Base-by-base conservation (phyloP, 1,140 invertebrate genomes). In the Macrocentrus cingulum region DNA sequence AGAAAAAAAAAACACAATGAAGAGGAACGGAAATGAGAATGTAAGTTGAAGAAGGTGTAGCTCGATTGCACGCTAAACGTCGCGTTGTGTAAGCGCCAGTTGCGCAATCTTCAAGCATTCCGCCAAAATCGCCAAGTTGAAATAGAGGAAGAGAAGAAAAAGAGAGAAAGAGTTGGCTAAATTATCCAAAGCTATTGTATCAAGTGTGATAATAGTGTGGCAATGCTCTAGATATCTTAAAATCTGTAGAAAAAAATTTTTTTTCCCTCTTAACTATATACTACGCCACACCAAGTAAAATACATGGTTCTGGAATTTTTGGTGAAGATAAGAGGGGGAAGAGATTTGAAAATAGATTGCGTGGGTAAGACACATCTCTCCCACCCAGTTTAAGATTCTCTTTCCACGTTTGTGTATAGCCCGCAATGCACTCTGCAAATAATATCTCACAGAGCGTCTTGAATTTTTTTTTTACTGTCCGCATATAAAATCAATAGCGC, bases 261-360 rank as follows among this genome's bases (percentile, higher is more conserved):
- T n/a, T n/a, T n/a, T n/a, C n/a, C n/a, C n/a, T n/a, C n/a, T n/a
- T n/a, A n/a, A n/a, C n/a, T n/a, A n/a, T n/a, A n/a, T n/a, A n/a
- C n/a, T n/a, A n/a, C n/a, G n/a, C n/a, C n/a, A n/a, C n/a, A n/a
- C n/a, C 25, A 46, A 2, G 18, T 13, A 13, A 46, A 7, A 20
- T 20, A 2, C 18, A 46, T 46, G 19, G 18, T 18, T n/a, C 41
- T 2, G 15, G 2, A 11, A 20, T 22, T 46, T 46, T 46, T 23
- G 18, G 20, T 20, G 16, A 2, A 45, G 46, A 18, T 13, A 36
- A 36, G 50, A 20, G 36, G 20, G 11, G 16, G 19, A 46, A 20
- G 19, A 46, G 19, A 22, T 61, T 62, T 56, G 52, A 62, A 62
- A 62, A 62, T 62, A 62, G 61, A 62, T 59, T 56, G 56, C 51